These are phyloP conservation scores for Catajapyx aquilonaris DNA, from an alignment of 1,140 invertebrate genomes.

Conservation along the genomic window DNA sequence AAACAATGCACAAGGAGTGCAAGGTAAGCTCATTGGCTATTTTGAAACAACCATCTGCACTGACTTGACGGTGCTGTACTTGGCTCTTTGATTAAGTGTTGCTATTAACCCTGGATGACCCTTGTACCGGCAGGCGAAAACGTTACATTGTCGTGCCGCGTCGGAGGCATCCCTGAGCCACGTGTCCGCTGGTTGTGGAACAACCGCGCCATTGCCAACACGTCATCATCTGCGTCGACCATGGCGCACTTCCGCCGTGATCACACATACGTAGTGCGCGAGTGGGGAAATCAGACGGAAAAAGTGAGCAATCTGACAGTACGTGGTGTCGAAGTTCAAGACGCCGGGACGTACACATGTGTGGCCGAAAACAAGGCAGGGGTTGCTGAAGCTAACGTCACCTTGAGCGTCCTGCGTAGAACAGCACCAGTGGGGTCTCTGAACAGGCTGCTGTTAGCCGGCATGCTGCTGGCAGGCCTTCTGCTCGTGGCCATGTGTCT, in stretches of 20 bases:
- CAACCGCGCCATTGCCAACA: conserved; percentile 27
- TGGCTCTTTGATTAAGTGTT: too few species aligned
- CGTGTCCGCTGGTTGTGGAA: conserved; percentile 30
- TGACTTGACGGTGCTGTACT: too few species aligned
- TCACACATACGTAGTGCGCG: conserved; percentile 26
- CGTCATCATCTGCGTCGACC: conserved; percentile 21
- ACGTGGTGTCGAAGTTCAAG: conserved; percentile 38
- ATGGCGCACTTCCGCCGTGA: conserved; percentile 20
- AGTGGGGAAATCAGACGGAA: conserved; percentile 17
- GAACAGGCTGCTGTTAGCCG: conserved; percentile 28
- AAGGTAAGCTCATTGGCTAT: too few species aligned
- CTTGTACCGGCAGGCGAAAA: conserved; percentile 54
- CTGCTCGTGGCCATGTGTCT: conserved; percentile 32
- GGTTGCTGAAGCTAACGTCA: conserved; percentile 41
- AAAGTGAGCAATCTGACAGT: conserved; percentile 43
- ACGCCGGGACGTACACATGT: conserved; percentile 49
- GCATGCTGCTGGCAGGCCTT: conserved; percentile 31
- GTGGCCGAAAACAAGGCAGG: conserved; percentile 56
- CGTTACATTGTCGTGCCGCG: conserved; percentile 45
- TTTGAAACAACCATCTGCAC: too few species aligned
- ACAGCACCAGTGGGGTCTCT: conserved; percentile 20
- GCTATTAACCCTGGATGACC: too few species aligned
- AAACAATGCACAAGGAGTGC: conserved; percentile 9
- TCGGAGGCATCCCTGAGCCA: conserved; percentile 44
- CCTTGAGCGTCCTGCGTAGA: conserved; percentile 35